Evolutionary conservation across 1,140 invertebrate species (phyloP), one percentile per base, ranked within the genome.

Genomic region (Polypedilum vanderplanki): DNA sequence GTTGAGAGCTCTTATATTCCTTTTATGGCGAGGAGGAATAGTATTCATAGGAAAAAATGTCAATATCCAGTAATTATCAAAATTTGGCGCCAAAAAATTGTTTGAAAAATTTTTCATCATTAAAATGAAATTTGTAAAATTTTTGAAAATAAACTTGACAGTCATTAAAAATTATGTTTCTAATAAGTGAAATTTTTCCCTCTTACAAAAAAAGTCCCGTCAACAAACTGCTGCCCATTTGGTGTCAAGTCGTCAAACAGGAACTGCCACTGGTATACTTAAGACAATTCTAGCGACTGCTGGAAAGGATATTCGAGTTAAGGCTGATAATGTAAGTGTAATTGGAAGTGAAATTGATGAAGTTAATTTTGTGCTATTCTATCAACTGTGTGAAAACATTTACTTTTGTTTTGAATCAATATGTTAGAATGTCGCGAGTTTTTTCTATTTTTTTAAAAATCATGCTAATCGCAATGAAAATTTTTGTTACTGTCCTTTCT

Each of bases 211-310:
- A 73, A 77, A 92, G 91, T 87, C 89, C 77, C 88, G 87, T 73
- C 88, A 94, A 80, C 95, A 97, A 82, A 93, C 94, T 3, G 92
- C 95, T 9, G 89, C 98, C 7, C 96, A 98, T 84, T 84, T 98
- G 81, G 93, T 96, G 40, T 93, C 94, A 74, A 93, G 90, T 70
- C 87, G 96, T 79, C 90, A 94, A 81, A 94, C 92, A 0, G 95
- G 94, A 22, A 94, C 93, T 24, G 93, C 93, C 0, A 92, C 95
- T n/a, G 90, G 90, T 75, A 94, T 96, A 78, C 86, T 97, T 5
- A 87, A 95, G 80, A 88, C 92, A 5, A 84, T 98, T 7, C 85
- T 97, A 10, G 89, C 89, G 73, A 89, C 93, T 3, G 91, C 93
- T 20, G 93, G 93, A 18, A 94, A 93, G 81, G 95, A 98, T 77